Base-by-base conservation (phyloP, 2,113 vertebrate genomes). In the Scomber scombrus region DNA sequence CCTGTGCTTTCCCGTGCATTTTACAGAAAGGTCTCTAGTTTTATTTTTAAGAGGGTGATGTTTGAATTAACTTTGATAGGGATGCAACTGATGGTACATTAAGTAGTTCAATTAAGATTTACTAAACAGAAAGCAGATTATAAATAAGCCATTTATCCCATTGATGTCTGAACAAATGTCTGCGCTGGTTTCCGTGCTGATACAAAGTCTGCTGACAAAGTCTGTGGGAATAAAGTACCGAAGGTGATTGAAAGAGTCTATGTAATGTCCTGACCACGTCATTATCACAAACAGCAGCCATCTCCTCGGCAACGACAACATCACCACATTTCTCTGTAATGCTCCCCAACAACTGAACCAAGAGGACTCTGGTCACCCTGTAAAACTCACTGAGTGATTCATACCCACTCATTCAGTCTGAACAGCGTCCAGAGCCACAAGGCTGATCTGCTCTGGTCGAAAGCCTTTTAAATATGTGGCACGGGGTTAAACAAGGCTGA, bases 231-330 rank as follows among this genome's bases (percentile, higher is more conserved):
- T 76, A 56, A 85, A 82, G 58, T 55, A 68, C 72, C 54, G 56
- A 61, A 69, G 76, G 12, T 58, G 79, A 83, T 52, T 71, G 57
- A 68, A 71, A 54, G 61, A 52, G 70, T 80, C 79, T 66, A 16
- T 31, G 52, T 65, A 63, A 69, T 71, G 34, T 66, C 70, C 66
- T 65, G 11, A 88, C 86, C 83, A 58, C 52, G 18, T 78, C 76
- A 89, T 92, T 90, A 88, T 83, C 50, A 10, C 58, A 92, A 91
- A 87, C 88, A 87, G 64, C 58, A 19, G 40, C 65, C 71, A 62
- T 92, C 85, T 75, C 89, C 81, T 0, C 16, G 80, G 87, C 54
- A 80, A 91, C 88, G 0, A 16, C 84, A 80, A 79, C 46, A 75
- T 83, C 58, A 31, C 23, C 10, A 2, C 74, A 64, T 88, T 64